phyloP scores from a whole-genome alignment of 2,888 invertebrate species.

The Sialis fuliginosa region DNA sequence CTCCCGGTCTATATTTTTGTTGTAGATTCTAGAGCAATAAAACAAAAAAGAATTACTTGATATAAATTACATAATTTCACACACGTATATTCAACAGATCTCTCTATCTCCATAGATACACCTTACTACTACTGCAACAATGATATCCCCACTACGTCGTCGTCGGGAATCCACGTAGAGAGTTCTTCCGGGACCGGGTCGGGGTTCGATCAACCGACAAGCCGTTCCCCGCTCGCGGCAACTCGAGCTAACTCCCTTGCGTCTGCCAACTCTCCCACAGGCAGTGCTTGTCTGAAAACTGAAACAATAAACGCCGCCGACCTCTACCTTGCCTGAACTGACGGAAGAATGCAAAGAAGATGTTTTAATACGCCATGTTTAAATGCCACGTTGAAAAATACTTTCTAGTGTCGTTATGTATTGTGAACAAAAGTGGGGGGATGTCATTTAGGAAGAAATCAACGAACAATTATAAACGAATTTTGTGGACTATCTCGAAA shows the following conservation, averaged over 20 bases:
- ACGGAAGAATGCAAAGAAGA: neutral
- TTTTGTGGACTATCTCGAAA: neutral
- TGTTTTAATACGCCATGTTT: neutral
- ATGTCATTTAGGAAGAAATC: neutral
- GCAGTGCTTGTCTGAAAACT: constrained; percentile 48
- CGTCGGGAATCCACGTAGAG: constrained; percentile 9
- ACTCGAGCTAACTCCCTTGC: constrained; percentile 52
- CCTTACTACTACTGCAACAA: constrained; percentile 44
- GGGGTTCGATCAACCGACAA: constrained; percentile 32
- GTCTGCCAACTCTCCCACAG: constrained; percentile 51
- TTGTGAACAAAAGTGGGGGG: too few relatives aligned
- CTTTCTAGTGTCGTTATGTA: neutral
- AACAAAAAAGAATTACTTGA: too few relatives aligned
- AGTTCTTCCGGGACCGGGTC: constrained; percentile 8
- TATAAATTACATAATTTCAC: too few relatives aligned
- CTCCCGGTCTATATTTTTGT: too few relatives aligned
- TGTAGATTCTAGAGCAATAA: too few relatives aligned
- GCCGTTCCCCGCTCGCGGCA: constrained; percentile 50
- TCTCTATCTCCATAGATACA: constrained; percentile 28
- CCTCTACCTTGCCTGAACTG: constrained; percentile 16
- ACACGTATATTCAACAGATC: too few relatives aligned
- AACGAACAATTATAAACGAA: neutral
- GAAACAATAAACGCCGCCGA: constrained; percentile 27
- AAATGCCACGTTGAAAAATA: neutral
- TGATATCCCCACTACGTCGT: constrained; percentile 18